phyloP scores from a whole-genome alignment of 2,888 invertebrate species.

The Aphodius granarius region DNA sequence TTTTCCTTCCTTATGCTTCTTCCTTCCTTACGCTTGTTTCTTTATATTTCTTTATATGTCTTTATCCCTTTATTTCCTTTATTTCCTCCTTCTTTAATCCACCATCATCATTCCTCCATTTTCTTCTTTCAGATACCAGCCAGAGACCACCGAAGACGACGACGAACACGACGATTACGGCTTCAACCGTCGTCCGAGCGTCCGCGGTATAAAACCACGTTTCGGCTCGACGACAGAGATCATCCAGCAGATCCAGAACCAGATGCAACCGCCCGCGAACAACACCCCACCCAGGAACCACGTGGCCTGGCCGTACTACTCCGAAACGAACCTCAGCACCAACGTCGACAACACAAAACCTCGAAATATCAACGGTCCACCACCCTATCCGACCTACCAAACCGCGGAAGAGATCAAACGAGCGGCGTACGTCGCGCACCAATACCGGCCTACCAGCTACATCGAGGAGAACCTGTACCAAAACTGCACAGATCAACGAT shows the following conservation, averaged over 20 bases:
- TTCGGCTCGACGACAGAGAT: slow-evolving; percentile 81
- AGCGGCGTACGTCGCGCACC: slow-evolving; percentile 35
- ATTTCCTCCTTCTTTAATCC: background rate
- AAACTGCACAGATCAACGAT: slow-evolving; percentile 56
- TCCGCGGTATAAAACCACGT: slow-evolving; percentile 86
- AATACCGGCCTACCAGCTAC: slow-evolving; percentile 48
- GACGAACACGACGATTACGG: slow-evolving; percentile 89
- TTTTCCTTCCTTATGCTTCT: too few relatives aligned
- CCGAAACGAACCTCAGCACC: slow-evolving; percentile 57
- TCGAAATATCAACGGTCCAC: slow-evolving; percentile 41
- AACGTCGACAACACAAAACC: slow-evolving; percentile 43
- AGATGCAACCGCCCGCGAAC: slow-evolving; percentile 58
- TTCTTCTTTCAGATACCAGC: slow-evolving; percentile 59
- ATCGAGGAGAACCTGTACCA: slow-evolving; percentile 57
- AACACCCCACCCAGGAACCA: slow-evolving; percentile 39
- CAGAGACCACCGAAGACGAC: slow-evolving; percentile 62
- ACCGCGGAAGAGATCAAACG: slow-evolving; percentile 42
- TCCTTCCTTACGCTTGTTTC: too few relatives aligned
- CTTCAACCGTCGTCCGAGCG: slow-evolving; percentile 85
- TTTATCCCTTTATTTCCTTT: too few relatives aligned
- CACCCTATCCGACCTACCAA: slow-evolving; percentile 43
- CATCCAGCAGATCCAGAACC: slow-evolving; percentile 78
- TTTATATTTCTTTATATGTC: too few relatives aligned
- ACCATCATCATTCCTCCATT: background rate
- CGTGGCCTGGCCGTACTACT: slow-evolving; percentile 70